A percentile compares a stretch with the other conserved stretches of the same genome.
Conservation (phyloP, 2,888 invertebrate species). For the Cacoxenus indagator region DNA sequence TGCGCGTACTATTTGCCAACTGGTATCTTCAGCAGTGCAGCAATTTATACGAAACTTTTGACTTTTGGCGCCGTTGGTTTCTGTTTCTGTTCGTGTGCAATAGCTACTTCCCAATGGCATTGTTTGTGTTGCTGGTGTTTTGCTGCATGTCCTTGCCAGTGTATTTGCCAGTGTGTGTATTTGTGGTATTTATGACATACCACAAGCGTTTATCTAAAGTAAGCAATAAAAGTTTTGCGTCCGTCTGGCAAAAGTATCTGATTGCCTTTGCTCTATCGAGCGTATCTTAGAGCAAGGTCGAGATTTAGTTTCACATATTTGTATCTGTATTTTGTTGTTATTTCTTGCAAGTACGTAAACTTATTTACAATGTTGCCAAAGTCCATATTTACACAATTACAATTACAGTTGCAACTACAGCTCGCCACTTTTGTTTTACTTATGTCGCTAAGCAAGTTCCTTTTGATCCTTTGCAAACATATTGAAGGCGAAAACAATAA, state of each 20-base stretch:
- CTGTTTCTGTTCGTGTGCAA: conserved; percentile 34
- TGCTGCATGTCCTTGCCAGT: not conserved
- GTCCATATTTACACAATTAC: not conserved
- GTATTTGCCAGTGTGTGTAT: conserved; percentile 29
- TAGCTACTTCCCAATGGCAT: not conserved
- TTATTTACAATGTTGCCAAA: conserved; percentile 12
- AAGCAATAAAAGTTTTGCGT: conserved; percentile 58
- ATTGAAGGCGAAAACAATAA: conserved; percentile 63
- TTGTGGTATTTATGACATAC: conserved; percentile 64
- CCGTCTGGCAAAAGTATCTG: not conserved
- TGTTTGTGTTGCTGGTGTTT: not conserved
- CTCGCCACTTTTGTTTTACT: conserved; percentile 2
- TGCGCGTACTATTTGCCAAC: conserved; percentile 8
- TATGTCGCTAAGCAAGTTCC: conserved; percentile 40
- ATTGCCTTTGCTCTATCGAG: not conserved
- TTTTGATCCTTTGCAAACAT: conserved; percentile 60
- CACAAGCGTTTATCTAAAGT: conserved; percentile 64
- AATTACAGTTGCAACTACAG: not conserved
- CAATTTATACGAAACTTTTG: conserved; percentile 35
- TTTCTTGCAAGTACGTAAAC: not conserved
- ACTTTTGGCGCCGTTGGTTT: conserved; percentile 41
- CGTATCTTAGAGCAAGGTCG: not conserved
- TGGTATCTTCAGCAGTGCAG: conserved; percentile 2
- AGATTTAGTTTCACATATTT: conserved; percentile 1
- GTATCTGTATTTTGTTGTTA: not conserved